phyloP scores from a whole-genome alignment of 2,113 vertebrate species.

The Calidris pugnax region DNA sequence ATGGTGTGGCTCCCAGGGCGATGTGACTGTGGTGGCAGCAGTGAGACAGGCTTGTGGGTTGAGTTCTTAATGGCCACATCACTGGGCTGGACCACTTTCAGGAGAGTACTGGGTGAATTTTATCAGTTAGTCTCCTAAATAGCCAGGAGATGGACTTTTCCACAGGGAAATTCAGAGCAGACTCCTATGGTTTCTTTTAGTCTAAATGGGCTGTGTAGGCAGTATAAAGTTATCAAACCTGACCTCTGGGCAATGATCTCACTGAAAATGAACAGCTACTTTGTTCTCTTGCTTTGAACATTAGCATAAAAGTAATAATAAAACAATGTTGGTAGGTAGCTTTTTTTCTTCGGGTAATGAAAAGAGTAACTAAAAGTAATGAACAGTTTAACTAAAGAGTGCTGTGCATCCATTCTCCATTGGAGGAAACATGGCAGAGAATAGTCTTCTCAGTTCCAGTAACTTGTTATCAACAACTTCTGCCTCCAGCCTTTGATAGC shows the following conservation, averaged over 20 bases:
- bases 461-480: not conserved
- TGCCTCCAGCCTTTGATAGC: not conserved
- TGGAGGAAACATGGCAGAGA: not conserved
- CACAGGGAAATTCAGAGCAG: not conserved
- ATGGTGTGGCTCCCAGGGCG: not conserved
- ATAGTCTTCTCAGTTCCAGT: not conserved
- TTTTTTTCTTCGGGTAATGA: not conserved
- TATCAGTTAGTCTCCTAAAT: not conserved
- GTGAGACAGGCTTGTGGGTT: not conserved
- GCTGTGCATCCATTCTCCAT: not conserved
- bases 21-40: not conserved
- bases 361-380: not conserved
- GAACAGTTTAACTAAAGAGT: not conserved
- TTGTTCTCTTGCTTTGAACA: not conserved
- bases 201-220: not conserved
- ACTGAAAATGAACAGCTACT: not conserved
- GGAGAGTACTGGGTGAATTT: not conserved
- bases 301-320: not conserved
- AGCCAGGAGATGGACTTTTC: not conserved
- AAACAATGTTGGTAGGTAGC: not conserved
- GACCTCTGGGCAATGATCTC: not conserved
- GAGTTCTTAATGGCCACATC: not conserved
- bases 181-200: not conserved
- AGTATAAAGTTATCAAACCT: not conserved
- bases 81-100: not conserved